A percentile compares a stretch with the other conserved stretches of the same genome.
Evolutionary conservation across 1,140 invertebrate species (phyloP).

Genomic region (Plodia interpunctella): DNA sequence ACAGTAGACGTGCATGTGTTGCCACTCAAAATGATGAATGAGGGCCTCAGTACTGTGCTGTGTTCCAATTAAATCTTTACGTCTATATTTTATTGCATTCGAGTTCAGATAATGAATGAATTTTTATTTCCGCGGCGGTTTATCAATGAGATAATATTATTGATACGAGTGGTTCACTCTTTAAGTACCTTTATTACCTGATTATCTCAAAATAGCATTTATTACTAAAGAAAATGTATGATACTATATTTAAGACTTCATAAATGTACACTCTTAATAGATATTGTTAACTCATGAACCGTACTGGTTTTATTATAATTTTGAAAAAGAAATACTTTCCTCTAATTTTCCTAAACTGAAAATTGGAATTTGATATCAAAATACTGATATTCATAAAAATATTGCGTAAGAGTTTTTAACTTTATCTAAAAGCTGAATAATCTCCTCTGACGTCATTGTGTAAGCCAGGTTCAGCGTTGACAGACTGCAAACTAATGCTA

Average conservation of each 20-base stretch:
- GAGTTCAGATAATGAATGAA: background rate
- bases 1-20: background rate
- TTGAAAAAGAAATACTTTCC: too few relatives aligned
- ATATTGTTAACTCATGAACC: too few relatives aligned
- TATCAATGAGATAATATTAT: constrained; percentile 21
- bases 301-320: too few relatives aligned
- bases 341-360: too few relatives aligned
- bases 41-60: background rate
- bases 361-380: too few relatives aligned
- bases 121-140: background rate
- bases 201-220: too few relatives aligned
- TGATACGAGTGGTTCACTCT: too few relatives aligned
- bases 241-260: too few relatives aligned
- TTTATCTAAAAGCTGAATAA: constrained; percentile 47
- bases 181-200: too few relatives aligned
- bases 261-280: too few relatives aligned
- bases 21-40: background rate
- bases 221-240: too few relatives aligned
- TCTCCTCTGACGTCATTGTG: constrained; percentile 54
- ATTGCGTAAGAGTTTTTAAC: constrained; percentile 14
- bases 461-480: constrained; percentile 57
- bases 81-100: background rate
- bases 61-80: background rate
- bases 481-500: constrained; percentile 48
- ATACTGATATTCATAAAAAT: background rate